Evolutionary conservation across 2,797 vertebrate species (phyloP), one percentile per base, ranked within the genome.

Genomic region (Myripristis murdjan): DNA sequence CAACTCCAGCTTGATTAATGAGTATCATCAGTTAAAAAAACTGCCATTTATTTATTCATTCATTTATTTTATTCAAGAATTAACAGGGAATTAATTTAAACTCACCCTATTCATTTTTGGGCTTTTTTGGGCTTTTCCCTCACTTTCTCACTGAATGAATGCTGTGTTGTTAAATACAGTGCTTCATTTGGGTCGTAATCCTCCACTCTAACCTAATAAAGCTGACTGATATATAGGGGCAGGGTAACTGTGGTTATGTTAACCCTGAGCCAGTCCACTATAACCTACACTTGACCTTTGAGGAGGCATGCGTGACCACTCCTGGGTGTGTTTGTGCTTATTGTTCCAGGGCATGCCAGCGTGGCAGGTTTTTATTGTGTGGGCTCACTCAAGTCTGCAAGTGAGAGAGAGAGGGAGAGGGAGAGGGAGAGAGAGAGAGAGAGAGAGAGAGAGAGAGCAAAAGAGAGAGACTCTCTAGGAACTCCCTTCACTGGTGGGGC

Each of bases 261-360:
- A 71, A 70, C 64, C 73, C 22, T 67, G 53, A 64, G 70, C 52
- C 58, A 56, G 62, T 64, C 75, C 70, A 15, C n/a, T 60, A 37
- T 77, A 80, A 81, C 84, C 84, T 83, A 75, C 72, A 78, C 65
- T 75, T 87, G 81, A 93, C 87, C 88, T 79, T 73, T 47, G 61
- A 73, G 57, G 70, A 80, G 72, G 62, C 75, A 67, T 80, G 82
- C 41, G 37, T 82, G 77, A 86, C 80, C 79, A 60, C 62, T 80
- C 57, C 64, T 70, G 80, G 79, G 64, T 79, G 82, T 82, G 78
- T 86, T 81, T 81, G 59, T 62, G 71, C 76, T 60, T 49, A 70
- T 77, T 86, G 78, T 90, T 88, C 67, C 63, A 61, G 52, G 49
- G 39, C 51, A 55, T 66, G 67, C 69, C 11, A 44, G 63, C 44